Evolutionary conservation across 2,888 invertebrate species (phyloP).

Genomic region (Microplitis manilae): DNA sequence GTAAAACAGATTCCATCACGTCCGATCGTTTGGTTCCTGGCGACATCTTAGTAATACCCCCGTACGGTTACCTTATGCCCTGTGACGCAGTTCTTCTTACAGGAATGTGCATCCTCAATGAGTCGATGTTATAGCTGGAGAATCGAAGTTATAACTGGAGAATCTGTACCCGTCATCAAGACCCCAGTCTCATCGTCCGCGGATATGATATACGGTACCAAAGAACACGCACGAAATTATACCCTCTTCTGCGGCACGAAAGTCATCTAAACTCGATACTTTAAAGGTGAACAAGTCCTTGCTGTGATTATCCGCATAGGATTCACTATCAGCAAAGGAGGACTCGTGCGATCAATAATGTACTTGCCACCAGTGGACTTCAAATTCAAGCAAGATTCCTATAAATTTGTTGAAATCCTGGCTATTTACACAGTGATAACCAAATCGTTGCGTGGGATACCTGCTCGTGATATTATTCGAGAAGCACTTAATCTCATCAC

Average conservation of each 20-base stretch:
- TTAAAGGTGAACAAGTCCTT: constrained; percentile 81
- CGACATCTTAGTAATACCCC: constrained; percentile 88
- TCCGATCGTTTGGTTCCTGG: constrained; percentile 90
- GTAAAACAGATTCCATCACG: constrained; percentile 75
- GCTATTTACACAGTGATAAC: constrained; percentile 90
- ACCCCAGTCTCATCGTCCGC: constrained; percentile 84
- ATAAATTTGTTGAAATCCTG: constrained; percentile 88
- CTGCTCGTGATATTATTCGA: constrained; percentile 78
- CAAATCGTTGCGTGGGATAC: constrained; percentile 82
- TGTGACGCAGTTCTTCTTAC: constrained; percentile 91
- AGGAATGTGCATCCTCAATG: constrained; percentile 93
- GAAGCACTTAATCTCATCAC: constrained; percentile 94
- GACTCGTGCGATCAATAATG: constrained; percentile 93
- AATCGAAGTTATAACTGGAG: too few relatives aligned
- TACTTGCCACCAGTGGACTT: constrained; percentile 97
- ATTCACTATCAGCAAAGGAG: constrained; percentile 93
- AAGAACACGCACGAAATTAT: constrained; percentile 90
- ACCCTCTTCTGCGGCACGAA: constrained; percentile 93
- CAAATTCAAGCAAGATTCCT: constrained; percentile 95
- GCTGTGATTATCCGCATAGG: constrained; percentile 89
- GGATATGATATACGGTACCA: constrained; percentile 83
- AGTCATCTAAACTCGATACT: constrained; percentile 92
- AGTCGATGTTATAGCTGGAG: too few relatives aligned
- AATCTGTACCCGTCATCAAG: constrained; percentile 96
- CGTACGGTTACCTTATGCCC: constrained; percentile 87